Percentiles rank a stretch among this genome's conserved stretches.
These are phyloP conservation scores for Myotis findleyi DNA, from an alignment of 2,797 vertebrate species.

Conservation along the genomic window DNA sequence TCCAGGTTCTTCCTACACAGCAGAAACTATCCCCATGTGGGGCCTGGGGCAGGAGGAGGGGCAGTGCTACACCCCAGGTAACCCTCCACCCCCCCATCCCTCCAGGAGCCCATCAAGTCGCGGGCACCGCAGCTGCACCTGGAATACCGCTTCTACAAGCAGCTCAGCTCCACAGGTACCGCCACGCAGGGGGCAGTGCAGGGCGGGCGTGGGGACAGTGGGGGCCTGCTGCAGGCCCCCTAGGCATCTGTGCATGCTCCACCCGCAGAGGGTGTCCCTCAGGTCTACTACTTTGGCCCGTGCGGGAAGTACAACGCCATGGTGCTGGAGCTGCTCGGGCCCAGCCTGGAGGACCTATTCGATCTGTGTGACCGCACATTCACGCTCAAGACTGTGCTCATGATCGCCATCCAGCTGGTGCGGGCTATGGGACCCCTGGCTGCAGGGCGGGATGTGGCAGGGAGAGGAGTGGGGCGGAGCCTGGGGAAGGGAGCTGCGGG, in stretches of 20 bases:
- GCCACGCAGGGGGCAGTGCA: neutral
- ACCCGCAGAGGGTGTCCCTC: slow-evolving; percentile 96
- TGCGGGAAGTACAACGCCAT: slow-evolving; percentile 99
- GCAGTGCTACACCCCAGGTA: rapidly evolving
- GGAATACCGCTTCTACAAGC: slow-evolving; percentile 99
- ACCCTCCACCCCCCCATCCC: slow-evolving; percentile 14
- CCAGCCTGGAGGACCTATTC: slow-evolving; percentile 98
- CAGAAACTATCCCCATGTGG: neutral
- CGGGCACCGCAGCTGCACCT: slow-evolving; percentile 98
- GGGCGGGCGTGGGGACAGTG: rapidly evolving
- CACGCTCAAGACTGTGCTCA: slow-evolving; percentile 99
- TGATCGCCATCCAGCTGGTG: slow-evolving; percentile 99
- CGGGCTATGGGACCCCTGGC: slow-evolving; percentile 64
- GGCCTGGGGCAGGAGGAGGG: neutral
- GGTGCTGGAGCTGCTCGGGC: slow-evolving; percentile 98
- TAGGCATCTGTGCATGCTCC: neutral
- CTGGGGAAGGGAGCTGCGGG: neutral
- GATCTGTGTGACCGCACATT: slow-evolving; percentile 98
- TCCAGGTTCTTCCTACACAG: neutral
- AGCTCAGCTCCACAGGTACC: slow-evolving; percentile 97
- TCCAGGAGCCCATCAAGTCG: slow-evolving; percentile 98
- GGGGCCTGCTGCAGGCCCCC: neutral
- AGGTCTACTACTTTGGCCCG: slow-evolving; percentile 99
- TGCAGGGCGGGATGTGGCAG: neutral
- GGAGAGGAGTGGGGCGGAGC: neutral